Conservation (phyloP, 2,797 vertebrate species). For the Pseudomugil tenellus region DNA sequence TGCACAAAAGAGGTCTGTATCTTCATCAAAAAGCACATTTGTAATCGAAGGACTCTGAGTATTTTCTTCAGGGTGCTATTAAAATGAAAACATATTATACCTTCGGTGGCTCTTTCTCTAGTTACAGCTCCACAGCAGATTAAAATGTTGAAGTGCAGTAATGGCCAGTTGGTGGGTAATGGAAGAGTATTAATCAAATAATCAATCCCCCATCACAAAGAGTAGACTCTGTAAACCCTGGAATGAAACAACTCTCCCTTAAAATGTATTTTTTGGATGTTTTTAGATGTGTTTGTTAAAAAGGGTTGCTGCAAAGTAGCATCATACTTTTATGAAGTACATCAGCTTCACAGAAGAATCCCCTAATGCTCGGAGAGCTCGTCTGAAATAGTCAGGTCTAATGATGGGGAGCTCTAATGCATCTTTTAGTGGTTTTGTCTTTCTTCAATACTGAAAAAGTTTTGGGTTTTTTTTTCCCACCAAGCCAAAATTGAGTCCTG, state of each 20-base stretch:
- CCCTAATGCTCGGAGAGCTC: too few relatives aligned
- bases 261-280: background rate
- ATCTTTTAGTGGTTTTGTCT: background rate
- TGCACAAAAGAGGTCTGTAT: background rate
- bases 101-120: too few relatives aligned
- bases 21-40: background rate
- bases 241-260: background rate
- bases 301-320: background rate
- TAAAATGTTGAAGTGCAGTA: background rate
- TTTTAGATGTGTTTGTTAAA: background rate
- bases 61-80: background rate
- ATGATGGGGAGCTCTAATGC: too few relatives aligned
- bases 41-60: background rate
- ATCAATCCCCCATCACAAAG: too few relatives aligned
- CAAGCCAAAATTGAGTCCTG: too few relatives aligned
- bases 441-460: background rate
- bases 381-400: background rate
- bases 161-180: background rate
- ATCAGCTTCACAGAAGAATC: background rate
- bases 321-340: background rate
- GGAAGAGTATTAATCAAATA: background rate
- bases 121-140: too few relatives aligned
- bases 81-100: too few relatives aligned
- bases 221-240: too few relatives aligned
- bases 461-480: too few relatives aligned